Base-by-base conservation (phyloP, 1,140 invertebrate genomes). In the Drosophila erecta region DNA sequence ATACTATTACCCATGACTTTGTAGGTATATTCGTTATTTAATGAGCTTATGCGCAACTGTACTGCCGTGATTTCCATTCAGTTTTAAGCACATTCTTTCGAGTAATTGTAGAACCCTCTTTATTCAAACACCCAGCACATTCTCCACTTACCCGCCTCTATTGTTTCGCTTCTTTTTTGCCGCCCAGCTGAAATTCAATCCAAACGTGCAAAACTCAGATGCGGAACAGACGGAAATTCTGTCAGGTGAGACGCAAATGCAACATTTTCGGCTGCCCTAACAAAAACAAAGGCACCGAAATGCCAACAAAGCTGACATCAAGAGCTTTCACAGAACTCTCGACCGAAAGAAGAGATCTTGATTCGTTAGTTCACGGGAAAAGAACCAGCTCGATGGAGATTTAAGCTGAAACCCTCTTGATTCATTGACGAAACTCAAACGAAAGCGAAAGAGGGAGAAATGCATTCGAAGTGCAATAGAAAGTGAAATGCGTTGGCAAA, bases 391-490 rank as follows among this genome's bases (percentile, higher is more conserved):
- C 51, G 20, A 40, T 37, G 2, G 6, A 24, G 30, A 35, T 57
- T 33, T 8, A 41, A 50, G 5, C 37, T 4, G 51, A 55, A 37
- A 14, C n/a, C 24, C 50, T 47, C 60, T 54, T 10, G 38, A 58
- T 71, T 71, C 53, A 71, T 70, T 53, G 51, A 59, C 65, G 49
- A 79, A 59, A 46, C 64, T 58, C 72, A 61, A 77, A 76, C 60
- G 81, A 86, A 86, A 87, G 81, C 86, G 81, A 85, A 85, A 85
- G 70, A 40, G 38, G 17, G 56, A 54, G 57, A 84, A 85, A 74
- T 78, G 81, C 78, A 86, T 85, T 87, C 75, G 79, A 87, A 87
- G 71, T 86, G 81, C 78, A 85, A 72, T 85, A 85, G 81, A 85
- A 85, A 85, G 81, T 85, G 78, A 87, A 85, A 87, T 86, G 81